phyloP scores from a whole-genome alignment of 2,113 vertebrate species.

The Callospermophilus lateralis region DNA sequence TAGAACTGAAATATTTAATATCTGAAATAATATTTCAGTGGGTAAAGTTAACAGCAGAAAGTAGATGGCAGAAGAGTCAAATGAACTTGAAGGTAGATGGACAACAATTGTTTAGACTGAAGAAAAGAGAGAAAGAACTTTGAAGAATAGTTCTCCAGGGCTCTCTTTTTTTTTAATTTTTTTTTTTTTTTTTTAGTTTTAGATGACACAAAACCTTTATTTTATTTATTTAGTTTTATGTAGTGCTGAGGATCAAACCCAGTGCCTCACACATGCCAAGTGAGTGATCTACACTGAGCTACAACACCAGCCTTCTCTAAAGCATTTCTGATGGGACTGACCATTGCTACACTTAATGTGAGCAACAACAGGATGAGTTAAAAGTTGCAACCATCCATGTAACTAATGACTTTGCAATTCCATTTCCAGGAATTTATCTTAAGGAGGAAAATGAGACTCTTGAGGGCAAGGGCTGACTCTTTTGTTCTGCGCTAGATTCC shows the following conservation, averaged over 20 bases:
- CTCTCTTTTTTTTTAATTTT: background rate
- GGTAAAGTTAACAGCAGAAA: background rate
- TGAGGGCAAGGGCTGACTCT: background rate
- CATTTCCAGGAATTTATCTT: background rate
- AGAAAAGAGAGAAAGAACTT: background rate
- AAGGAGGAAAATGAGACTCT: background rate
- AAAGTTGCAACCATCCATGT: background rate
- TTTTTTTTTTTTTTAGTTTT: too few species aligned
- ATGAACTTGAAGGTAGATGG: background rate
- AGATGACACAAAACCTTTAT: too few species aligned
- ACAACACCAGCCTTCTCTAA: background rate
- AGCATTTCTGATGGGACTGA: background rate
- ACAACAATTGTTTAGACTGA: background rate
- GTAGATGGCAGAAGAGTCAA: background rate
- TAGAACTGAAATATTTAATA: slow-evolving; percentile 13
- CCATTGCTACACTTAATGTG: background rate
- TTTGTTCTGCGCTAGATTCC: background rate
- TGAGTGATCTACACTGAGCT: too few species aligned
- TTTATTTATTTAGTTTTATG: too few species aligned
- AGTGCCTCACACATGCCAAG: too few species aligned
- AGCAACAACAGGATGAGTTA: background rate
- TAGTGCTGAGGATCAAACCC: too few species aligned
- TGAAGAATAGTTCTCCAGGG: background rate
- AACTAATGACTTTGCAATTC: background rate
- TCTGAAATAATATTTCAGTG: slow-evolving; percentile 40